Conservation (phyloP, 2,797 vertebrate genomes). For the Sarcoramphus papa region DNA sequence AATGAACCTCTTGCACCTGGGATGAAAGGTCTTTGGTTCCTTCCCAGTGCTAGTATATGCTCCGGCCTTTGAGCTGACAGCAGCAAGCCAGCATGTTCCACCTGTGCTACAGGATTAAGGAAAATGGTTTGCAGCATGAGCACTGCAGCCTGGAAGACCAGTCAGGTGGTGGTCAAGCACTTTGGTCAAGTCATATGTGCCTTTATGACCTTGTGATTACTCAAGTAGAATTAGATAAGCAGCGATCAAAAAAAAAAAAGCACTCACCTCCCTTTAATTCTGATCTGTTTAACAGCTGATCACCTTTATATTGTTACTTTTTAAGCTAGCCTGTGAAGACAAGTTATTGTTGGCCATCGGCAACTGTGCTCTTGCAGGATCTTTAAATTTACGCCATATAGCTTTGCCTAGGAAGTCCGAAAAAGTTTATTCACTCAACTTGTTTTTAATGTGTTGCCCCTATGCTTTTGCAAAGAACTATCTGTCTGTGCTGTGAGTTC, state of each 20-base stretch:
- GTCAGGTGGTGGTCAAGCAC: not conserved
- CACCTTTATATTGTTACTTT: not conserved
- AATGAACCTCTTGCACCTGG: not conserved
- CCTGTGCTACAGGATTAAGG: not conserved
- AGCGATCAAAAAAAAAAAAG: not conserved
- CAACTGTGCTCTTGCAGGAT: not conserved
- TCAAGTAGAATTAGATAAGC: not conserved
- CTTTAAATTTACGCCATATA: not conserved
- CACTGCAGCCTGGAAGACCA: not conserved
- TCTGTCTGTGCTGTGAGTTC: not conserved
- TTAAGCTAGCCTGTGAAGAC: not conserved
- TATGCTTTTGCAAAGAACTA: not conserved
- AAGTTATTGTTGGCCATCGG: not conserved
- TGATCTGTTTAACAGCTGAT: not conserved
- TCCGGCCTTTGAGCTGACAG: not conserved
- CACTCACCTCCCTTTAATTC: not conserved
- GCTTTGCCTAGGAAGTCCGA: not conserved
- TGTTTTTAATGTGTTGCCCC: not conserved
- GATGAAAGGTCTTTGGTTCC: not conserved
- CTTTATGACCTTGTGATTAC: not conserved
- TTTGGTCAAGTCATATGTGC: not conserved
- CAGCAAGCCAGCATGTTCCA: accelerated
- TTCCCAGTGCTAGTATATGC: not conserved
- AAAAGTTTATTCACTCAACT: not conserved
- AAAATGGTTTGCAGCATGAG: not conserved